Evolutionary conservation across 2,797 vertebrate genomes (phyloP).

Genomic region (Alfaro cultratus): DNA sequence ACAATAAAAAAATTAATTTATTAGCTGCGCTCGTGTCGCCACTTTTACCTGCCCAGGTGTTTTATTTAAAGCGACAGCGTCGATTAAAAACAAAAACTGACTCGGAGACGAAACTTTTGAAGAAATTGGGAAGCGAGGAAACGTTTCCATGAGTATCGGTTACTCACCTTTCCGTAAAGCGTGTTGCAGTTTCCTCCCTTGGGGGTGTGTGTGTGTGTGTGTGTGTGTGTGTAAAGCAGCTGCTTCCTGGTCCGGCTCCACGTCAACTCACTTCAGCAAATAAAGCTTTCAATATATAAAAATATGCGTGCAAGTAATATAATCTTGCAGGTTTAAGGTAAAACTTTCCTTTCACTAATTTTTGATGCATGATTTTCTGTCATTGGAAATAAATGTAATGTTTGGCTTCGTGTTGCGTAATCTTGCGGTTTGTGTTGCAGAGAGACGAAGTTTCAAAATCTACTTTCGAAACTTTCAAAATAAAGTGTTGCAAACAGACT

Average conservation of each 20-base stretch:
- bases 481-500: background rate
- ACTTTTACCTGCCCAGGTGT: constrained; percentile 10
- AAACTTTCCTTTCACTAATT: background rate
- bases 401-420: background rate
- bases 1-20: background rate
- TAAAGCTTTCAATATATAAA: background rate
- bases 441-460: background rate
- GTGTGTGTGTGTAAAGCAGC: constrained; percentile 8
- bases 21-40: constrained; percentile 1
- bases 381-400: background rate
- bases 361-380: background rate
- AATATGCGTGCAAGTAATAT: background rate
- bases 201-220: background rate
- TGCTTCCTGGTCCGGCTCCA: constrained; percentile 70
- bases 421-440: background rate
- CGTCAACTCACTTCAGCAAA: constrained; percentile 33
- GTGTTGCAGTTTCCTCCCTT: constrained; percentile 19
- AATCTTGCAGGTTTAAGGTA: background rate
- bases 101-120: background rate
- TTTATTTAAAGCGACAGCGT: background rate
- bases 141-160: constrained; percentile 7
- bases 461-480: background rate
- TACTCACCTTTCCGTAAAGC: constrained; percentile 57
- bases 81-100: background rate
- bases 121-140: background rate